A percentile compares a stretch with the other conserved stretches of the same genome.
Evolutionary conservation across 1,140 invertebrate genomes (phyloP).

Genomic region (Brachionus koreanus): DNA sequence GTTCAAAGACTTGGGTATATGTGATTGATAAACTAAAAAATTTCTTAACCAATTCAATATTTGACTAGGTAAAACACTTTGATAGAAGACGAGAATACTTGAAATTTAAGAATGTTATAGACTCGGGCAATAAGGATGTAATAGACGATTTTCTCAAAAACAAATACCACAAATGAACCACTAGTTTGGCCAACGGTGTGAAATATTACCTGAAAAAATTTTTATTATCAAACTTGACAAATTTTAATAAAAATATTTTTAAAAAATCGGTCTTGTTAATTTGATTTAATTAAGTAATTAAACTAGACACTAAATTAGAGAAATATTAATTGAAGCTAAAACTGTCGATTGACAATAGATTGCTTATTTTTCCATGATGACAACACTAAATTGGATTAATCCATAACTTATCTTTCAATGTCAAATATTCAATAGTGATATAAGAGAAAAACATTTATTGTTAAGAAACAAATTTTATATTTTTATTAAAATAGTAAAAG

Average conservation of each 20-base stretch:
- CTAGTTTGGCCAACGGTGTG: not conserved
- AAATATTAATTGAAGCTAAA: not conserved
- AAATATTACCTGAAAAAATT: not conserved
- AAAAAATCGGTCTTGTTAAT: not conserved
- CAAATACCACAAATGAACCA: conserved; percentile 17
- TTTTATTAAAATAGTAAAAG: conserved; percentile 2
- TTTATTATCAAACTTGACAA: not conserved
- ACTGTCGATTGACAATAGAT: not conserved
- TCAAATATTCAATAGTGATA: not conserved
- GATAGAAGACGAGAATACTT: conserved; percentile 80
- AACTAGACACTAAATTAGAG: conserved; percentile 23
- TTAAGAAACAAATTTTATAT: not conserved
- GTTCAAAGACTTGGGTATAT: conserved; percentile 76
- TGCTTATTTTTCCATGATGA: not conserved
- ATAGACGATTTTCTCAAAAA: conserved; percentile 40
- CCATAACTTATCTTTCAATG: not conserved
- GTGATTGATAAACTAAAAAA: not conserved
- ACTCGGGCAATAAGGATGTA: conserved; percentile 22
- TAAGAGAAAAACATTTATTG: not conserved
- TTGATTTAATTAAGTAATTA: conserved; percentile 39
- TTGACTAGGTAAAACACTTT: conserved; percentile 78
- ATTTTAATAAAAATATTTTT: conserved; percentile 7
- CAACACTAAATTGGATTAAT: conserved; percentile 32
- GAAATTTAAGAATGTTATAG: conserved; percentile 70
- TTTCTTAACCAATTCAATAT: conserved; percentile 43